Evolutionary conservation across 2,113 vertebrate genomes (phyloP).

Genomic region (Hippoglossus stenolepis): DNA sequence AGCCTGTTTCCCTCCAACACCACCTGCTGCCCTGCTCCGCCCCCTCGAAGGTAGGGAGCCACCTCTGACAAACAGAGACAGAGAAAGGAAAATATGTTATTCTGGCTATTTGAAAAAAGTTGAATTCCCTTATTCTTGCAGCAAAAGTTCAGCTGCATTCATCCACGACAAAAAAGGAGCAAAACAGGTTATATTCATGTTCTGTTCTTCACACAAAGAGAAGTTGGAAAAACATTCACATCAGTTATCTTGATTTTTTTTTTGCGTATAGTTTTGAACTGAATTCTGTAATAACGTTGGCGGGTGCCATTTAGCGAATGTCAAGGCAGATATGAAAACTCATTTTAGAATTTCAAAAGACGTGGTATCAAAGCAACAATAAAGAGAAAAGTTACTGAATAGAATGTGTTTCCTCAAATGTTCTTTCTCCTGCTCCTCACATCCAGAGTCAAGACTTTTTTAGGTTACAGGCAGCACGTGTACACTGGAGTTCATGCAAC

Average conservation of each 20-base stretch:
- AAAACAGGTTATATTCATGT: neutral
- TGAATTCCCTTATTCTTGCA: neutral
- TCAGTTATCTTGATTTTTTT: neutral
- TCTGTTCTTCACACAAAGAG: constrained; percentile 9
- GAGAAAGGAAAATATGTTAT: neutral
- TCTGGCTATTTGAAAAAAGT: constrained; percentile 7
- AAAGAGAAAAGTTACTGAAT: neutral
- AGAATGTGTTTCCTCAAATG: neutral
- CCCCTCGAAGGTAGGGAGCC: constrained; percentile 72
- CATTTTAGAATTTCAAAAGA: neutral
- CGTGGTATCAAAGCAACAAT: constrained; percentile 9
- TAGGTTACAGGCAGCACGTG: neutral
- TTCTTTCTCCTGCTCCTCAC: neutral
- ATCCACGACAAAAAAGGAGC: neutral
- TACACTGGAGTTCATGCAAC: neutral
- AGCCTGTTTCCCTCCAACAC: constrained; percentile 92
- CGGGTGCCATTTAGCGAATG: constrained; percentile 35
- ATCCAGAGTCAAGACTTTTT: neutral
- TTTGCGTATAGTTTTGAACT: neutral
- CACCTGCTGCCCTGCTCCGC: constrained; percentile 62
- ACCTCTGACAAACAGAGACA: constrained; percentile 78
- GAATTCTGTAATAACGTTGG: constrained; percentile 9
- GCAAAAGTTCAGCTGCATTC: neutral
- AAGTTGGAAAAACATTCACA: neutral
- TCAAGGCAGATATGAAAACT: constrained; percentile 33